Evolutionary conservation across 2,113 vertebrate species (phyloP).

Genomic region (Piaya cayana): DNA sequence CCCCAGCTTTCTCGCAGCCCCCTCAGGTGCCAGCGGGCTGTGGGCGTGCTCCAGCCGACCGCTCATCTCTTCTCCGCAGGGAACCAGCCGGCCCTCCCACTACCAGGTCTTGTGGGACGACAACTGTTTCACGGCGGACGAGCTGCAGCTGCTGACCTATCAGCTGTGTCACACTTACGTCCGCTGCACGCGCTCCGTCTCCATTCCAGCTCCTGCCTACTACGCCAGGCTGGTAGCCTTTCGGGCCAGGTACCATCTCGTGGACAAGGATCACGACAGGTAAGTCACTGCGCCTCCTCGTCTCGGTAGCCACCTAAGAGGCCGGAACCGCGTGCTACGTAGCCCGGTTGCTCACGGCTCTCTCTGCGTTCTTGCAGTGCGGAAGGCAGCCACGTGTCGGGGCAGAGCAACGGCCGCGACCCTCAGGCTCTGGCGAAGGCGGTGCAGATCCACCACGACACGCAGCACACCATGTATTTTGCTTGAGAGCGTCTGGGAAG

Average conservation of each 20-base stretch:
- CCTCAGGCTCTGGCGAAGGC: conserved; percentile 97
- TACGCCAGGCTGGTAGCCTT: conserved; percentile 96
- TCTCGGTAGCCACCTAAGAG: background rate
- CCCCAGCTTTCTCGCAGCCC: no score
- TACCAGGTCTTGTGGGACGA: conserved; percentile 99
- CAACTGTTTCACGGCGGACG: conserved; percentile 97
- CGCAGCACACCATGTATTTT: conserved; percentile 99
- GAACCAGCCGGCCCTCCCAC: conserved; percentile 98
- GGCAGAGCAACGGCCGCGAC: conserved; percentile 97
- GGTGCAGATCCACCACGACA: conserved; percentile 98
- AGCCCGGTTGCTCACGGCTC: background rate
- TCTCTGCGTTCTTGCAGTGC: conserved; percentile 79
- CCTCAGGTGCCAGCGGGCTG: no score
- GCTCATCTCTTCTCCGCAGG: conserved; percentile 71
- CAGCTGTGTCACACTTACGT: conserved; percentile 99
- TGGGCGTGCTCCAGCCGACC: background rate
- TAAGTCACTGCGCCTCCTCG: conserved; percentile 29
- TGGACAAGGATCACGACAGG: conserved; percentile 99
- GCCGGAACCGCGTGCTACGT: fast-evolving
- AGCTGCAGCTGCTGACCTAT: conserved; percentile 96
- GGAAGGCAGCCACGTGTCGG: conserved; percentile 97
- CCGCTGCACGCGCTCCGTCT: conserved; percentile 94
- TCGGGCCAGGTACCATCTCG: conserved; percentile 94
- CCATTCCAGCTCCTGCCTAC: conserved; percentile 96
- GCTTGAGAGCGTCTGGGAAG: conserved; percentile 82